phyloP scores from a whole-genome alignment of 2,888 invertebrate species.

The Phania funesta region DNA sequence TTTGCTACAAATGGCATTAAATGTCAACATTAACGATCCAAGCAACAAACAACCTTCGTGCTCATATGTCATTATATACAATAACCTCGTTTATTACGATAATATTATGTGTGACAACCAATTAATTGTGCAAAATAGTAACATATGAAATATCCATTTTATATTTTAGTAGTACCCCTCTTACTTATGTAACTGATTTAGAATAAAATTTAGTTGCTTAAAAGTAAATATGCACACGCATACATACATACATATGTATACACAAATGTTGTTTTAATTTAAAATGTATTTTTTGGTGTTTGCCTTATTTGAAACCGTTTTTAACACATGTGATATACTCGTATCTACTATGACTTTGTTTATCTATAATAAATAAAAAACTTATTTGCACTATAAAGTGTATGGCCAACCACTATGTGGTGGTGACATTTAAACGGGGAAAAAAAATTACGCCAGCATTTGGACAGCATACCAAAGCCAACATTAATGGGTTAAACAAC shows the following conservation, averaged over 20 bases:
- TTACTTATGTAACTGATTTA: no score
- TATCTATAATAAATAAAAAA: slow-evolving; percentile 1
- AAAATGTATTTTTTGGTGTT: slow-evolving; percentile 17
- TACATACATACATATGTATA: no score
- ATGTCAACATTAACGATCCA: slow-evolving; percentile 58
- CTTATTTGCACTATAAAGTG: slow-evolving; percentile 57
- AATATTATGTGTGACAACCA: slow-evolving; percentile 78
- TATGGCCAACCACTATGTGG: slow-evolving; percentile 66
- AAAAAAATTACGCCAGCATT: slow-evolving; percentile 52
- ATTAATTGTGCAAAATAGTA: slow-evolving; percentile 75
- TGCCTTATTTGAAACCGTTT: slow-evolving; percentile 54
- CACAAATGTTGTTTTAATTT: no score
- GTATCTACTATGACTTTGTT: slow-evolving; percentile 45
- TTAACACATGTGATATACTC: slow-evolving; percentile 65
- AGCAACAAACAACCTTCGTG: slow-evolving; percentile 32
- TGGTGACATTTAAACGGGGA: slow-evolving; percentile 62
- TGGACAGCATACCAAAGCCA: slow-evolving; percentile 65
- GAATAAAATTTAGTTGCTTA: no score
- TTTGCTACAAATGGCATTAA: slow-evolving; percentile 54
- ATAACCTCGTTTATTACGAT: slow-evolving; percentile 59
- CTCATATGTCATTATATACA: slow-evolving; percentile 73
- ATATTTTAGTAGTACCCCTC: neutral
- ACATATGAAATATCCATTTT: slow-evolving; percentile 50
- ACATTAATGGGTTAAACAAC: slow-evolving; percentile 67
- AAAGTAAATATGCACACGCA: slow-evolving; percentile 41